Evolutionary conservation across 2,113 vertebrate genomes (phyloP), one percentile per base, ranked within the genome.

Genomic region (Chlorodrepanis virens): DNA sequence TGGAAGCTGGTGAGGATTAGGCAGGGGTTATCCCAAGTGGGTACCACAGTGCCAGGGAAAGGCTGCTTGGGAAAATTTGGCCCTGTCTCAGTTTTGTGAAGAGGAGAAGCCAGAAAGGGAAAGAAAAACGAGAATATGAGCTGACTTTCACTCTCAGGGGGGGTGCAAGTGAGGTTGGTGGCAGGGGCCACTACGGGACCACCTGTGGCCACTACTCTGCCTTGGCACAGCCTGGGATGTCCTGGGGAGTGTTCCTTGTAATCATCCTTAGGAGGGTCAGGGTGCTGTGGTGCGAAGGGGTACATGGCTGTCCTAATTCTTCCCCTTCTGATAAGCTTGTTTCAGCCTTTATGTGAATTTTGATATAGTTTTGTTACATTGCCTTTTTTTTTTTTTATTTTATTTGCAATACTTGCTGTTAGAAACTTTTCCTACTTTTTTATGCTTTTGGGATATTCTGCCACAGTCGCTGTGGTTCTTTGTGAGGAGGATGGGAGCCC

Each of bases 161-260:
- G 7, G 12, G 3, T 1, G 2, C 16, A 29, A 53, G 42, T 17
- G 14, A 68, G 2, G 29, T 17, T 45, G 76, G 64, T 75, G 68
- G 23, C 6, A 5, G 24, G 11, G 5, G 5, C 20, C 28, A 12
- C 8, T 69, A 2, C 0, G 0, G 23, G 39, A 60, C 14, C 39
- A 52, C 42, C 52, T 5, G 3, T 1, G 2, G 68, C 23, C 5
- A 5, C 22, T 44, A 2, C 47, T 71, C 16, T 63, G 61, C 67
- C 40, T 14, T 1, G 4, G 83, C n/a, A 24, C 16, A 69, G 44
- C 33, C 19, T 23, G 15, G 25, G 28, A 6, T n/a, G 29, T 54
- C 15, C n/a, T 0, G 1, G 12, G 20, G 15, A 88, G 10, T 6
- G 7, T 57, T 71, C 29, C 47, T 42, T 39, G n/a, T 20, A 13